phyloP scores from a whole-genome alignment of 2,888 invertebrate genomes.

The Limnephilus rhombicus region DNA sequence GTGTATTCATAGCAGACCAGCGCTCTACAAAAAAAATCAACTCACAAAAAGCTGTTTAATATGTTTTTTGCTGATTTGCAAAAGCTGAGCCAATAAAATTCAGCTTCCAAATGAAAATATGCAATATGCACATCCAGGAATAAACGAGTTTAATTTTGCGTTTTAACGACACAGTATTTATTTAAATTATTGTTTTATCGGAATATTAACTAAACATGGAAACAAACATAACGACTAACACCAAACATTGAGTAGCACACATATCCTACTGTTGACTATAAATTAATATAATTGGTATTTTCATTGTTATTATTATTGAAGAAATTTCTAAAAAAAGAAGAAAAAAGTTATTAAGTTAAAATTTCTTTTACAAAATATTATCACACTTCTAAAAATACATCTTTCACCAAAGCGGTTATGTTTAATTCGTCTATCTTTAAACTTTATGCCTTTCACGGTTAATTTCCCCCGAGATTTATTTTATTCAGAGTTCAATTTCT shows the following conservation, averaged over 20 bases:
- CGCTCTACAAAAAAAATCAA: background rate
- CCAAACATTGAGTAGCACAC: constrained; percentile 35
- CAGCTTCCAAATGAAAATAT: background rate
- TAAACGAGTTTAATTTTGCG: background rate
- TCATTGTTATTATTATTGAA: background rate
- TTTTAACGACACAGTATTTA: background rate
- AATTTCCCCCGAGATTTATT: constrained; percentile 1
- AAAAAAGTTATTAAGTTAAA: background rate
- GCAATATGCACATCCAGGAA: background rate
- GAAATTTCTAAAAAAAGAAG: background rate
- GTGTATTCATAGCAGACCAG: background rate
- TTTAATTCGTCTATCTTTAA: background rate
- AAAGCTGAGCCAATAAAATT: background rate
- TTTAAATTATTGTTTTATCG: background rate
- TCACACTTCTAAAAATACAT: background rate
- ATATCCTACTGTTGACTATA: constrained; percentile 32
- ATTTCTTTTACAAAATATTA: background rate
- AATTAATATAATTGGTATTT: background rate
- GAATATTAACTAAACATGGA: constrained; percentile 15
- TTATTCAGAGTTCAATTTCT: background rate
- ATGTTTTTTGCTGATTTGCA: background rate
- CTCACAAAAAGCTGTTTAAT: background rate
- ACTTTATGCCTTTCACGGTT: background rate
- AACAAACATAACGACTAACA: constrained; percentile 41
- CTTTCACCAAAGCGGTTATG: background rate